Conservation (phyloP, 2,888 invertebrate species). For the Kryphioiulus occultus region DNA sequence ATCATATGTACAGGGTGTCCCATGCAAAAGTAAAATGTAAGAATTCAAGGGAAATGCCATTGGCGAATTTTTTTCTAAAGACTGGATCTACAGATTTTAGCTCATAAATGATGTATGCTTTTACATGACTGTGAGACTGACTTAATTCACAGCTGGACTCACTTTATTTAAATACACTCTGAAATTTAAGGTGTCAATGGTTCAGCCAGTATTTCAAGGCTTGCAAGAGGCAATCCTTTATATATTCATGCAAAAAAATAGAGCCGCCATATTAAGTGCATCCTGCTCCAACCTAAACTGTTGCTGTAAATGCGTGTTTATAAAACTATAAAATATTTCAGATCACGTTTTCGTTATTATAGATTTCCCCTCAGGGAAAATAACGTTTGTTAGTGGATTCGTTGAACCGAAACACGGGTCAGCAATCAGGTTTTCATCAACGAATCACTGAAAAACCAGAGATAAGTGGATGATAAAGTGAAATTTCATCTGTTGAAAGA, state of each 20-base stretch:
- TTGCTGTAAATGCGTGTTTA: background rate
- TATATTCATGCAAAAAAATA: background rate
- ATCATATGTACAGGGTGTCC: too few relatives aligned
- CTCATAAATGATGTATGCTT: too few relatives aligned
- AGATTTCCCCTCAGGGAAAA: background rate
- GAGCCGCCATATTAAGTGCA: background rate
- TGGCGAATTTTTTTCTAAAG: too few relatives aligned
- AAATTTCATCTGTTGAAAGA: background rate
- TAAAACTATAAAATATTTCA: background rate
- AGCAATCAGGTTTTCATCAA: background rate
- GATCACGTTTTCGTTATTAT: conserved; percentile 2
- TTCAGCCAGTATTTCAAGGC: background rate
- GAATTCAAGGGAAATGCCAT: too few relatives aligned
- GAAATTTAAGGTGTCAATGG: background rate
- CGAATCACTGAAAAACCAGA: background rate
- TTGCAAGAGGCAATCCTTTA: background rate
- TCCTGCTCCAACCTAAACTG: conserved; percentile 22
- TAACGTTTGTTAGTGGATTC: conserved; percentile 3
- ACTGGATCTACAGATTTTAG: too few relatives aligned
- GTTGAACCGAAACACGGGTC: background rate
- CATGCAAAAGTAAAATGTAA: too few relatives aligned
- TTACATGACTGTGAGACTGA: too few relatives aligned
- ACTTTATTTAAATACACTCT: too few relatives aligned
- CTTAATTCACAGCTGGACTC: too few relatives aligned
- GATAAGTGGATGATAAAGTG: conserved; percentile 27